These are phyloP conservation scores for Parapristionchus giblindavisi DNA, from an alignment of 2,888 invertebrate genomes.

Conservation along the genomic window DNA sequence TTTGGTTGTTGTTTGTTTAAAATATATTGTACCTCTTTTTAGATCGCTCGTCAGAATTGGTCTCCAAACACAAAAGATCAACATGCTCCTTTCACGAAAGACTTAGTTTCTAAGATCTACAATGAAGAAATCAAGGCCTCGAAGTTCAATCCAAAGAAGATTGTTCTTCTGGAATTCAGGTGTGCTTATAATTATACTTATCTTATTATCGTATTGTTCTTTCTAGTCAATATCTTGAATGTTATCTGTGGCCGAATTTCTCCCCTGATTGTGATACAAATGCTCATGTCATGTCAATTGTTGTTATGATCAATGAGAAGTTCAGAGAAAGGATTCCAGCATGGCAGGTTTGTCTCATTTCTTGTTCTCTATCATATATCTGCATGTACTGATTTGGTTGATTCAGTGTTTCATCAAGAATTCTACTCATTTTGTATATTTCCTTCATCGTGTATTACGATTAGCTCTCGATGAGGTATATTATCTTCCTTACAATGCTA, in stretches of 20 bases:
- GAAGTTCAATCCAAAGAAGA: constrained; percentile 64
- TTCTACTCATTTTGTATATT: constrained; percentile 69
- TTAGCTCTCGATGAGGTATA: constrained; percentile 76
- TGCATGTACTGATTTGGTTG: neutral
- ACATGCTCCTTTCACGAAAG: constrained; percentile 51
- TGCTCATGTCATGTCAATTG: constrained; percentile 84
- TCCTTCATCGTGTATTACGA: constrained; percentile 69
- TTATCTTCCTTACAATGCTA: neutral
- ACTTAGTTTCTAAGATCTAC: constrained; percentile 58
- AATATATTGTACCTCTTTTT: constrained; percentile 58
- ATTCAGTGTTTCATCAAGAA: constrained; percentile 58
- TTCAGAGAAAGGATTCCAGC: constrained; percentile 90
- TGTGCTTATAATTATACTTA: constrained; percentile 19
- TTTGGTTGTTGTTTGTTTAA: neutral
- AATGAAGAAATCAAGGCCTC: constrained; percentile 52
- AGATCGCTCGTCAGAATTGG: constrained; percentile 93
- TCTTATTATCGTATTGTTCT: neutral
- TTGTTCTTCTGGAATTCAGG: constrained; percentile 60
- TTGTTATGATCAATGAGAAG: constrained; percentile 98
- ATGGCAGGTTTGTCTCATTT: constrained; percentile 78
- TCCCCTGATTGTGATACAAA: constrained; percentile 74
- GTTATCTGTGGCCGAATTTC: constrained; percentile 96
- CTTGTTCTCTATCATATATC: constrained; percentile 8
- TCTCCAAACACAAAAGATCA: constrained; percentile 79
- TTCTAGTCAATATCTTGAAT: constrained; percentile 90